Base-by-base conservation (phyloP, 2,113 vertebrate species). In the Ailuropoda melanoleuca region DNA sequence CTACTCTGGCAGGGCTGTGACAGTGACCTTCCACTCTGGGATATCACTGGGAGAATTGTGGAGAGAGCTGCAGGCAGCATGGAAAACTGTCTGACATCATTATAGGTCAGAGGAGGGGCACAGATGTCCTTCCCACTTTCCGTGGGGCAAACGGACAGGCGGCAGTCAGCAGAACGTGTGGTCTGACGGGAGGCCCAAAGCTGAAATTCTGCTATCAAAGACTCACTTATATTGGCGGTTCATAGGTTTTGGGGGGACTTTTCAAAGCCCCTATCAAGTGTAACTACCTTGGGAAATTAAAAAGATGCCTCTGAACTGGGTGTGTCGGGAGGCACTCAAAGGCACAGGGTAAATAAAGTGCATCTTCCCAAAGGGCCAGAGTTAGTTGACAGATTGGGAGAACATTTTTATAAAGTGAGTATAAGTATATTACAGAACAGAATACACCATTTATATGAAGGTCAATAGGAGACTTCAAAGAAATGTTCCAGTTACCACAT, bases 21-120 rank as follows among this genome's bases (percentile, higher is more conserved):
- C 70, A 87, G 80, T 95, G 93, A 95, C 97, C 93, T 11, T 88
- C 53, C 48, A 66, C 39, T 0, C 87, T 97, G 97, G 97, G 97
- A 86, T 75, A 81, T 82, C 88, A 96, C 95, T 97, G 77, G 92
- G 53, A 64, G 66, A 6, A 77, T 43, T 8, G 15, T 0, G 0
- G 23, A 3, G 46, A 24, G 12, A 94, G 39, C 88, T 72, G 8
- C 62, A 74, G 46, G 78, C 55, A 15, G 64, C n/a, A 2, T 1
- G 6, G 66, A 78, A 53, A 50, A 26, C 46, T 62, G 17, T 88
- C 96, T 15, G 18, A 37, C 55, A 18, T 87, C 96, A 43, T 39
- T 1, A 8, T 15, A 10, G n/a, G 37, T 19, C 88, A 86, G 60
- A 68, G 75, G 56, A 93, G 21, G n/a, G n/a, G 18, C 55, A 50